phyloP scores from a whole-genome alignment of 2,113 vertebrate genomes.

The Canis aureus region DNA sequence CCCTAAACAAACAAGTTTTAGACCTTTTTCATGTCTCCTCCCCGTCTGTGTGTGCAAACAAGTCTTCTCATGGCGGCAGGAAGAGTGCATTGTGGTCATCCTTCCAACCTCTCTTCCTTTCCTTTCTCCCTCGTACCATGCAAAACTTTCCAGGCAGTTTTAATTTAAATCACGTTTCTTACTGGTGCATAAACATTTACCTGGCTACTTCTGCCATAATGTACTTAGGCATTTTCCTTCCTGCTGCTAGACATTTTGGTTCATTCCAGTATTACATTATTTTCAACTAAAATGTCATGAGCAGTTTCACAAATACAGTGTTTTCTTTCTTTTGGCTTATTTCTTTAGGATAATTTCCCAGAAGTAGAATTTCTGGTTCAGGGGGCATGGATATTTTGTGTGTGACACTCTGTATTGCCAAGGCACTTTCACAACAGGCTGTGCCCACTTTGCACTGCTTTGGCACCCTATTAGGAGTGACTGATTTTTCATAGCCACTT shows the following conservation, averaged over 20 bases:
- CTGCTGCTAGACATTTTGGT: constrained; percentile 4
- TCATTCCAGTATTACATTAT: constrained; percentile 18
- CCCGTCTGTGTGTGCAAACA: background rate
- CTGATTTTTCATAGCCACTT: constrained; percentile 25
- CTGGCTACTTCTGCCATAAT: background rate
- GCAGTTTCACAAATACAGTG: constrained; percentile 53
- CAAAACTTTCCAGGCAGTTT: background rate
- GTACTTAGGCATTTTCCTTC: background rate
- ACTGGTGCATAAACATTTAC: background rate
- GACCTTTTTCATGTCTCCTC: background rate
- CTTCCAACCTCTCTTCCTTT: background rate
- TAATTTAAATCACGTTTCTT: background rate
- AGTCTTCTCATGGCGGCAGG: background rate
- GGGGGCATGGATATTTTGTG: constrained; percentile 55
- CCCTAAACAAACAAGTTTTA: background rate
- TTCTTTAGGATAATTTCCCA: constrained; percentile 78
- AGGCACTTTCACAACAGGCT: constrained; percentile 2
- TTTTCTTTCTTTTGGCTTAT: constrained; percentile 76
- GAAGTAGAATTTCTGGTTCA: constrained; percentile 71
- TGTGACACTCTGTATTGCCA: background rate
- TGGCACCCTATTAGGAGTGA: background rate
- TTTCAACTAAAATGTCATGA: constrained; percentile 54
- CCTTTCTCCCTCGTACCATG: background rate
- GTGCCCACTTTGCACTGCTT: background rate
- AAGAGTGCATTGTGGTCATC: too few relatives aligned